Conservation (phyloP, 2,113 vertebrate genomes). For the Rousettus leschenaultii region DNA sequence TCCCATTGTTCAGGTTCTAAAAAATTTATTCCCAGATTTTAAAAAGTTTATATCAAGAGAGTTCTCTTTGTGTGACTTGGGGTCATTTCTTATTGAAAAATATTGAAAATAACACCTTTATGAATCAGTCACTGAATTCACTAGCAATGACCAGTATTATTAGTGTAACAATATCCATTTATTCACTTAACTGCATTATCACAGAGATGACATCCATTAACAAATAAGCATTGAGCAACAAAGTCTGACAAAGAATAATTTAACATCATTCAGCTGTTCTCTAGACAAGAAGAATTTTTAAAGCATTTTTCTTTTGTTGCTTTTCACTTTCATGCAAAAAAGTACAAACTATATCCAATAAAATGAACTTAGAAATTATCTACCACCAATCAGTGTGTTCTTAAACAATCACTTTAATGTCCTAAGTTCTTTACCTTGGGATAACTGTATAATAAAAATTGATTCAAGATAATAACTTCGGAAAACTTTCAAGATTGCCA, state of each 20-base stretch:
- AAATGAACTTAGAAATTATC: not conserved
- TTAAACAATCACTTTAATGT: not conserved
- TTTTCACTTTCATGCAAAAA: not conserved
- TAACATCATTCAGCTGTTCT: not conserved
- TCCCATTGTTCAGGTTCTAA: not conserved
- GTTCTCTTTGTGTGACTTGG: not conserved
- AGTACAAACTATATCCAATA: not conserved
- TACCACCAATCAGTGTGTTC: not conserved
- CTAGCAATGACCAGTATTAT: not conserved
- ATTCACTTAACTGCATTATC: not conserved
- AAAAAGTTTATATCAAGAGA: not conserved
- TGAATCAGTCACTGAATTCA: not conserved
- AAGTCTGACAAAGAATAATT: not conserved
- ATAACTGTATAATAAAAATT: not conserved
- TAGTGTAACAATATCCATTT: not conserved
- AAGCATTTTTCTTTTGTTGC: not conserved
- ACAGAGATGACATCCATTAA: not conserved
- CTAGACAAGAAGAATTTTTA: not conserved
- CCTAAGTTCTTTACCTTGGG: not conserved
- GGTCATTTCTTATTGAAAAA: not conserved
- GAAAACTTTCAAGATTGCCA: not conserved
- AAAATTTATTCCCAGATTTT: conserved; percentile 12
- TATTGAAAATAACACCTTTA: conserved; percentile 19
- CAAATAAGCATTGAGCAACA: not conserved
- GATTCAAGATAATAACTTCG: not conserved